phyloP scores from a whole-genome alignment of 2,797 vertebrate genomes.

The Oophaga sylvatica region DNA sequence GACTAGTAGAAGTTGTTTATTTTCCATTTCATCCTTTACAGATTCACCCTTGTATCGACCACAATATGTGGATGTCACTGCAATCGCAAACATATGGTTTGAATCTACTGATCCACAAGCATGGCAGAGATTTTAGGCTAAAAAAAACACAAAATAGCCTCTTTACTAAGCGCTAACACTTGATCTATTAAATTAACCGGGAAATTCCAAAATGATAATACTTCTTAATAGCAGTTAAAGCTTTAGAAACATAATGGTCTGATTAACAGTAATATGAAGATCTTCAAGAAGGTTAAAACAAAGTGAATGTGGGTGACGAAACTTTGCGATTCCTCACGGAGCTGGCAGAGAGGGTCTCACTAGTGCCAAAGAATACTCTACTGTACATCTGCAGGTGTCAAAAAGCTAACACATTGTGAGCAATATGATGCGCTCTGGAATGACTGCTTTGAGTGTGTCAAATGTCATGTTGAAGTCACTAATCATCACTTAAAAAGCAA shows the following conservation, averaged over 20 bases:
- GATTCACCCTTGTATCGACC: background rate
- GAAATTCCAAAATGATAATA: conserved; percentile 40
- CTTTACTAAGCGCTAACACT: conserved; percentile 36
- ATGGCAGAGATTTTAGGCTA: conserved; percentile 4
- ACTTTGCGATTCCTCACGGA: conserved; percentile 55
- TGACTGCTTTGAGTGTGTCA: conserved; percentile 56
- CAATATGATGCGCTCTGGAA: conserved; percentile 40
- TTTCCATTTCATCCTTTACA: background rate
- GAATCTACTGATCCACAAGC: background rate
- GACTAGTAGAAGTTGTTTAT: background rate
- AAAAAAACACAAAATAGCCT: conserved; percentile 15
- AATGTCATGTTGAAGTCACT: conserved; percentile 62
- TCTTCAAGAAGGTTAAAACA: conserved; percentile 52
- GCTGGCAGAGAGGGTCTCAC: conserved; percentile 52
- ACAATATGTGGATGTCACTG: background rate
- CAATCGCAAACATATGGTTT: conserved; percentile 2
- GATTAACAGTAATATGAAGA: conserved; percentile 50
- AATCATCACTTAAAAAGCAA: conserved; percentile 61
- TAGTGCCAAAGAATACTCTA: conserved; percentile 45
- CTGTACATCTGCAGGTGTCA: conserved; percentile 57
- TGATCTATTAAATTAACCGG: conserved; percentile 39
- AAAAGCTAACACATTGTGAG: conserved; percentile 53
- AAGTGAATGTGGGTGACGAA: conserved; percentile 55
- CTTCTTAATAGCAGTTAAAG: conserved; percentile 33
- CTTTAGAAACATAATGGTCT: conserved; percentile 44